Evolutionary conservation across 2,797 vertebrate genomes (phyloP).

Genomic region (Glossophaga mutica): DNA sequence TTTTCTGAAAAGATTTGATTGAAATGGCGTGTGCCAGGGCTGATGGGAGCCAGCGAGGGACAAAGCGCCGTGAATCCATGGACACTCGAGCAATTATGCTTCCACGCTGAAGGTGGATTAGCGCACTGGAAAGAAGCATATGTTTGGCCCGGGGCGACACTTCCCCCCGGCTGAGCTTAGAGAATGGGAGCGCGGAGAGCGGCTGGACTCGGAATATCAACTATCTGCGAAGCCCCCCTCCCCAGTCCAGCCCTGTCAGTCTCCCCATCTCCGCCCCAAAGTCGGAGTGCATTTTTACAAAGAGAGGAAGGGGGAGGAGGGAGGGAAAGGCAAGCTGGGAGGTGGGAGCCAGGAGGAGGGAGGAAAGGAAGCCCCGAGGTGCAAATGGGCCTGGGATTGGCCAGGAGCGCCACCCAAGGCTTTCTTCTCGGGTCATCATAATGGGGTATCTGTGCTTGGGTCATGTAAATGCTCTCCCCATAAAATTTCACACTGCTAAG

Average conservation of each 20-base stretch:
- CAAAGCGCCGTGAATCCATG: slow-evolving; percentile 97
- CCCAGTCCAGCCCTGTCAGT: slow-evolving; percentile 32
- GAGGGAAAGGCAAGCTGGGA: not conserved
- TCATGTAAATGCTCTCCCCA: not conserved
- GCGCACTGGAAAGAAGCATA: slow-evolving; percentile 99
- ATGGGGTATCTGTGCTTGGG: not conserved
- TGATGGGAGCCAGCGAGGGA: slow-evolving; percentile 99
- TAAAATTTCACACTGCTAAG: not conserved
- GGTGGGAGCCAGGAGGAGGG: not conserved
- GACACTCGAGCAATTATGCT: slow-evolving; percentile 99
- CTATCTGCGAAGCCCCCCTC: slow-evolving; percentile 82
- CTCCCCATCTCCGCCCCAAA: slow-evolving; percentile 36
- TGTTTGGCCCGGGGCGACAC: slow-evolving; percentile 99
- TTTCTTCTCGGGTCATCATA: not conserved
- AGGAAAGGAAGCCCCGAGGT: not conserved
- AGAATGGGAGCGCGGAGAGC: slow-evolving; percentile 90
- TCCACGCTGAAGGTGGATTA: slow-evolving; percentile 99
- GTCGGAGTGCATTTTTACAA: slow-evolving; percentile 41
- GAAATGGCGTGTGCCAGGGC: slow-evolving; percentile 99
- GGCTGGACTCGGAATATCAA: slow-evolving; percentile 92
- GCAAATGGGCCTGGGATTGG: not conserved
- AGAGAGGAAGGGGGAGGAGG: not conserved
- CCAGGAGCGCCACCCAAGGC: not conserved
- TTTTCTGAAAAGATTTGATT: slow-evolving; percentile 93
- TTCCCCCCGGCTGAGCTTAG: slow-evolving; percentile 97